These are phyloP conservation scores for Incurvaria masculella DNA, from an alignment of 2,888 invertebrate genomes.

Conservation along the genomic window DNA sequence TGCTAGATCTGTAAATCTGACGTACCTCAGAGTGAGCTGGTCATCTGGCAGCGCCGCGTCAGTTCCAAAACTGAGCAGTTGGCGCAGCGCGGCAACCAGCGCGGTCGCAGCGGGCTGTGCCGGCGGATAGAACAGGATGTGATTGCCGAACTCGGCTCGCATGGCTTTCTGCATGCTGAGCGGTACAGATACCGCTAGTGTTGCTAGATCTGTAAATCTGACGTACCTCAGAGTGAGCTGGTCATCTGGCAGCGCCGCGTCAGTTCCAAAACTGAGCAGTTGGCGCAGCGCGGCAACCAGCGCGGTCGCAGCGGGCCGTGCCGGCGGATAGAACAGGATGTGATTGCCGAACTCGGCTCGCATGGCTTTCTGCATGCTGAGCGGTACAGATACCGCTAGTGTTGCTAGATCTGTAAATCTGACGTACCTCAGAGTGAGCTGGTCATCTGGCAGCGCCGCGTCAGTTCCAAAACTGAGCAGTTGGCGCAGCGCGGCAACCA, in stretches of 20 bases:
- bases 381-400: slow-evolving; percentile 4
- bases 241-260: too few species aligned
- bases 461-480: too few species aligned
- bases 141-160: slow-evolving; percentile 6
- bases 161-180: not conserved
- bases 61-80: too few species aligned
- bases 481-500: slow-evolving; percentile 2
- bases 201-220: not conserved
- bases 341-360: slow-evolving; percentile 7
- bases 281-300: slow-evolving; percentile 2
- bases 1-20: not conserved
- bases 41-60: too few species aligned
- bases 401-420: not conserved
- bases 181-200: slow-evolving; percentile 4
- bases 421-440: too few species aligned
- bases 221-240: too few species aligned
- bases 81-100: slow-evolving; percentile 2
- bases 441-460: too few species aligned
- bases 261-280: too few species aligned
- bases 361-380: not conserved
- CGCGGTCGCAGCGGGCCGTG: not conserved
- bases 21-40: too few species aligned
- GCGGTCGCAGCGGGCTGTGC: not conserved
- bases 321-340: slow-evolving; percentile 12
- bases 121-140: slow-evolving; percentile 12